Evolutionary conservation across 1,140 invertebrate genomes (phyloP), one percentile per base, ranked within the genome.

Genomic region (Brachionus plicatilis): DNA sequence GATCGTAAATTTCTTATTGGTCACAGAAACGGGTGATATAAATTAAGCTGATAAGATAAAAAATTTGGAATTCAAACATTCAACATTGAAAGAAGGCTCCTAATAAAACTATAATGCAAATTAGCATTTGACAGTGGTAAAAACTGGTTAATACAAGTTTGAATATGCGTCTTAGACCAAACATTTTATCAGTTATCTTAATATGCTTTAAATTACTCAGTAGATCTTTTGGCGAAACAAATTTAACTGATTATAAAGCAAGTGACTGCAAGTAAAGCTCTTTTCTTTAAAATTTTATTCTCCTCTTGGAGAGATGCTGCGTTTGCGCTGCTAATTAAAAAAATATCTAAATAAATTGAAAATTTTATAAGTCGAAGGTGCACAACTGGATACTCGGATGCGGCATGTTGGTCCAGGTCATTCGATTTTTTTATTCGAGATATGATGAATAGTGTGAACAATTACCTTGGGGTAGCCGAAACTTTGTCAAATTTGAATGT

Each of bases 391-490:
- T 72, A 72, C 41, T 72, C 68, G 7, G 68, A 72, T 43, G 33
- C 33, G 17, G 27, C n/a, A 43, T 72, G 68, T 72, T 72, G 68
- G 68, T 41, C 68, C 17, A 43, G 68, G 2, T 72, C 68, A 12
- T 72, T 72, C 20, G 68, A 72, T 20, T 72, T 72, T 72, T 72
- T 72, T 43, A 72, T 72, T 6, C 33, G 33, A 72, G 68, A 72
- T 29, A 72, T 72, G 68, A 45, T 72, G 17, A 37, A 72, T 43
- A 72, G 17, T 20, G 17, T 72, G 68, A 43, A 37, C 17, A 72
- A 43, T 47, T 72, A 72, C 17, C 41, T 72, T 5, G 33, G 33
- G 7, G n/a, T 20, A 24, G 68, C 68, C 3, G 0, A n/a, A 6
- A 43, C 11, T 41, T 41, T 72, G 41, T 72, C 68, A 5, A 41